Evolutionary conservation across 2,113 vertebrate species (phyloP).

Genomic region (Polypterus bichir): DNA sequence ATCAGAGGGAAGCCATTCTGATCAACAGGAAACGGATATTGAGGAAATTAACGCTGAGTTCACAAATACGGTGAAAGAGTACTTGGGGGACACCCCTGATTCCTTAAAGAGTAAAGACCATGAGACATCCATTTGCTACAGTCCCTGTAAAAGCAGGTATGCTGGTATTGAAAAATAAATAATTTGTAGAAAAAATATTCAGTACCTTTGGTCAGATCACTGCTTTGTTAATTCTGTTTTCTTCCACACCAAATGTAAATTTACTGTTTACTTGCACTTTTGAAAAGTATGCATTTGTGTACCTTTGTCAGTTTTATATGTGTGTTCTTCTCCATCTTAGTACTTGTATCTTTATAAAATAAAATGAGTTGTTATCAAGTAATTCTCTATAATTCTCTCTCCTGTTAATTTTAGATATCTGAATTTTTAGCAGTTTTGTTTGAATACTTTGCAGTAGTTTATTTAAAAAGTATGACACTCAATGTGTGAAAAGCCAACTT

Average conservation of each 20-base stretch:
- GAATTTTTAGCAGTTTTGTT: constrained; percentile 15
- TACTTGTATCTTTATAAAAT: neutral
- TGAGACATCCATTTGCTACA: constrained; percentile 39
- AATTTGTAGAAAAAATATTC: too few species aligned
- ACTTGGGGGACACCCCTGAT: constrained; percentile 35
- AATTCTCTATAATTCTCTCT: too few species aligned
- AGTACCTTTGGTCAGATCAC: too few species aligned
- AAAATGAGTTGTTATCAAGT: neutral
- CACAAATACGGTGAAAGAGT: constrained; percentile 35
- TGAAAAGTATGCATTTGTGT: too few species aligned
- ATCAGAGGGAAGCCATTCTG: constrained; percentile 50
- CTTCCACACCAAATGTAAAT: neutral
- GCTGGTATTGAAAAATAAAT: too few species aligned
- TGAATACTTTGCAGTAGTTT: too few species aligned
- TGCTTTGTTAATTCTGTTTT: neutral
- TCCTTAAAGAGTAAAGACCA: constrained; percentile 31
- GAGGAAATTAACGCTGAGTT: constrained; percentile 38
- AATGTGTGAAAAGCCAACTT: too few species aligned
- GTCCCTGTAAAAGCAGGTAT: constrained; percentile 45
- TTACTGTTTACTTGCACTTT: too few species aligned
- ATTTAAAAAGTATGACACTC: too few species aligned
- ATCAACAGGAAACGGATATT: constrained; percentile 46
- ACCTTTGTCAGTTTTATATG: neutral
- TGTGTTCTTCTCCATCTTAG: neutral
- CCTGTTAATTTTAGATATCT: constrained; percentile 8